These are phyloP conservation scores for Yponomeuta plumbellus DNA, from an alignment of 2,888 invertebrate species.

Conservation along the genomic window DNA sequence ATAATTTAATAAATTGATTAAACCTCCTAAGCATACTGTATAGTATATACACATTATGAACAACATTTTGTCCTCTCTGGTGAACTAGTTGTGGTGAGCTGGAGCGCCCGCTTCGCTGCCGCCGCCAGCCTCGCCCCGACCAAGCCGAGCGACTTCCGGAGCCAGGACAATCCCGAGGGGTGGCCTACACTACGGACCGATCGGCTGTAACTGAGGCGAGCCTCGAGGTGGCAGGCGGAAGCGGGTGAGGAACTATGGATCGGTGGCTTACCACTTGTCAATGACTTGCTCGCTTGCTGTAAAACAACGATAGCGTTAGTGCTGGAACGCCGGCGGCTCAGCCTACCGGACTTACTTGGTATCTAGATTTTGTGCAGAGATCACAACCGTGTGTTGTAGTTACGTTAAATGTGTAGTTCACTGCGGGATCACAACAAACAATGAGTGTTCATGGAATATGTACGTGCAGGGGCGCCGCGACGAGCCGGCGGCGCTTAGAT, in stretches of 20 bases:
- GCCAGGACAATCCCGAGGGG: background rate
- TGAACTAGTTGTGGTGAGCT: slow-evolving; percentile 42
- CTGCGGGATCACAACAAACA: slow-evolving; percentile 76
- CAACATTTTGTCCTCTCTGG: slow-evolving; percentile 60
- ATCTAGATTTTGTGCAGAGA: slow-evolving; percentile 52
- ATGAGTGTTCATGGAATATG: slow-evolving; percentile 75
- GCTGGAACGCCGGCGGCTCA: slow-evolving; percentile 43
- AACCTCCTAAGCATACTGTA: slow-evolving; percentile 75
- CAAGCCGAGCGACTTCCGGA: too few relatives aligned
- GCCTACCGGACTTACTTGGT: slow-evolving; percentile 63
- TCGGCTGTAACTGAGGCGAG: slow-evolving; percentile 39
- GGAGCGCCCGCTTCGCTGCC: slow-evolving; percentile 38
- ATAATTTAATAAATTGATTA: slow-evolving; percentile 73
- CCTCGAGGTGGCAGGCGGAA: slow-evolving; percentile 61
- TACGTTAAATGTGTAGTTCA: slow-evolving; percentile 65
- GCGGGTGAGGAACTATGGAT: slow-evolving; percentile 67
- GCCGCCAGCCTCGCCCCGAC: slow-evolving; percentile 26
- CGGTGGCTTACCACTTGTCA: slow-evolving; percentile 80
- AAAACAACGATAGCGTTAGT: slow-evolving; percentile 74
- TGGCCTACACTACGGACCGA: slow-evolving; percentile 12
- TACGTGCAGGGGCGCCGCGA: slow-evolving; percentile 63
- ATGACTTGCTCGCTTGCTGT: slow-evolving; percentile 83
- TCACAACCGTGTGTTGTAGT: slow-evolving; percentile 68
- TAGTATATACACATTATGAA: slow-evolving; percentile 75
- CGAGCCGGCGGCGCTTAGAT: slow-evolving; percentile 59